Evolutionary conservation across 2,113 vertebrate species (phyloP).

Genomic region (Emydocephalus ijimae): DNA sequence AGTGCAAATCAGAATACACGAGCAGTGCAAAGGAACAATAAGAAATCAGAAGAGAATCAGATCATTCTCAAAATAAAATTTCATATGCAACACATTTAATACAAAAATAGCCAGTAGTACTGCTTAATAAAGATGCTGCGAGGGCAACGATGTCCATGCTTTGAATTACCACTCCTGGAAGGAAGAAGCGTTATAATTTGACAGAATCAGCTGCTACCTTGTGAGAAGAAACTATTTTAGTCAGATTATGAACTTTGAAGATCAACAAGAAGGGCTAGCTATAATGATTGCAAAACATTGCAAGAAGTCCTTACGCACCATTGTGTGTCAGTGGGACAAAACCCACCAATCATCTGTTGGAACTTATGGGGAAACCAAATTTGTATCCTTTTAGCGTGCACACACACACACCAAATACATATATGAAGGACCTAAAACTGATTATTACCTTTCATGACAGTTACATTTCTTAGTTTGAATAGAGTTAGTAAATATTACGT

Average conservation of each 20-base stretch:
- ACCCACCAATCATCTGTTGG: neutral
- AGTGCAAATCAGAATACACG: too few species aligned
- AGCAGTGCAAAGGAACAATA: neutral
- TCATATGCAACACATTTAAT: neutral
- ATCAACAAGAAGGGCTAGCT: neutral
- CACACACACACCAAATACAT: neutral
- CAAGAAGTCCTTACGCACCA: neutral
- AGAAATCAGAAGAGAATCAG: neutral
- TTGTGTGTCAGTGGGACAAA: neutral
- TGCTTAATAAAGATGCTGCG: neutral
- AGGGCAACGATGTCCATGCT: neutral
- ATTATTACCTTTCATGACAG: neutral
- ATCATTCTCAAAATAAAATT: neutral
- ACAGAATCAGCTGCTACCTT: neutral
- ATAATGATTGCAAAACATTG: neutral
- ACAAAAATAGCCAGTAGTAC: neutral
- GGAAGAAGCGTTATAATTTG: neutral
- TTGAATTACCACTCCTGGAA: neutral
- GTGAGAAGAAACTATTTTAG: neutral
- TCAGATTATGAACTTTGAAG: neutral
- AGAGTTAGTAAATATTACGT: neutral
- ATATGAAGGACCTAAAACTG: neutral
- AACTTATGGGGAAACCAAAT: neutral
- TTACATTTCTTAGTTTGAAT: neutral
- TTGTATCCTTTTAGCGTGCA: neutral